Conservation (phyloP, 2,888 invertebrate species). For the Pollenia labialis region DNA sequence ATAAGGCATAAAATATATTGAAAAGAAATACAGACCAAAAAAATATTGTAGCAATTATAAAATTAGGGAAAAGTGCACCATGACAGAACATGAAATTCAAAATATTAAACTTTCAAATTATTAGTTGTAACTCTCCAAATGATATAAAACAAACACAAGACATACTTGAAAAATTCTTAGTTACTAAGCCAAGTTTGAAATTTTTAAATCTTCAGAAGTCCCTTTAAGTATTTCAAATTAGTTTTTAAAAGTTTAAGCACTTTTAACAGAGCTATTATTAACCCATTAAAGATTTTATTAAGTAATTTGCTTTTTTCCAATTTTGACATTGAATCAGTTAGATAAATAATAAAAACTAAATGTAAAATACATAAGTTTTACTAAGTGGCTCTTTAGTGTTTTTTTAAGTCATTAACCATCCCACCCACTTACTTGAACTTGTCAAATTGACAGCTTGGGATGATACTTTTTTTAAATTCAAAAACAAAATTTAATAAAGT, state of each 20-base stretch:
- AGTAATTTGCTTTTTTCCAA: background rate
- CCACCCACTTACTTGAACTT: background rate
- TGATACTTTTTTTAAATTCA: background rate
- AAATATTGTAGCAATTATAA: constrained; percentile 57
- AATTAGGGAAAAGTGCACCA: constrained; percentile 9
- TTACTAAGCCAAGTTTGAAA: background rate
- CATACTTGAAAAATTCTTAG: background rate
- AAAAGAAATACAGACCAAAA: constrained; percentile 39
- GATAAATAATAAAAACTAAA: background rate
- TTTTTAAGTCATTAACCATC: background rate
- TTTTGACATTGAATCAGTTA: constrained; percentile 5
- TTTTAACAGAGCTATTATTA: constrained; percentile 28
- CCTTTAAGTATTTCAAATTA: background rate
- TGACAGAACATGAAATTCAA: constrained; percentile 30
- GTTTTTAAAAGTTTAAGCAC: constrained; percentile 15
- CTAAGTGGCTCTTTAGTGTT: constrained; percentile 29
- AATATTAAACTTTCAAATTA: constrained; percentile 35
- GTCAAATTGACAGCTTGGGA: constrained; percentile 2
- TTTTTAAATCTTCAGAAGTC: background rate
- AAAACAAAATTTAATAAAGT: too few relatives aligned
- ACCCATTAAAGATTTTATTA: constrained; percentile 3
- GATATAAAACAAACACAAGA: background rate
- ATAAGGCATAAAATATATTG: constrained; percentile 3
- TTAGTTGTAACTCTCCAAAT: background rate
- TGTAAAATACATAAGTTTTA: background rate